Evolutionary conservation across 2,113 vertebrate species (phyloP).

Genomic region (Microtus oregoni): DNA sequence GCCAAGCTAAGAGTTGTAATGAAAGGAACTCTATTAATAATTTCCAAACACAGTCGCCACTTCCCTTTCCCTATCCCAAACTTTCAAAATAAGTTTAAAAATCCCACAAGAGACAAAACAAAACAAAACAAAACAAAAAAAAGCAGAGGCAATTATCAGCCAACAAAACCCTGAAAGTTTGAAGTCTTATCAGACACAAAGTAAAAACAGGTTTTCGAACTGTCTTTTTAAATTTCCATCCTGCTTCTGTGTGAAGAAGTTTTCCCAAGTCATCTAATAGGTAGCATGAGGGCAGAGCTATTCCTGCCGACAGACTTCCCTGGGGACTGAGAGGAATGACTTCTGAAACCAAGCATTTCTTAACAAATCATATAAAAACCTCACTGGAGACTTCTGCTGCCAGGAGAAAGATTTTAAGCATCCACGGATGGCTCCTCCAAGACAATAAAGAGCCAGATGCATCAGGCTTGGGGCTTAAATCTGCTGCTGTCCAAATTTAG

Average conservation of each 20-base stretch:
- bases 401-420: constrained; percentile 72
- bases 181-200: constrained; percentile 40
- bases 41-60: not conserved
- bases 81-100: constrained; percentile 2
- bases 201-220: constrained; percentile 45
- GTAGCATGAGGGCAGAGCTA: constrained; percentile 59
- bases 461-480: constrained; percentile 72
- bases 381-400: constrained; percentile 74
- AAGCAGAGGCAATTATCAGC: constrained; percentile 5
- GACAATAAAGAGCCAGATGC: constrained; percentile 68
- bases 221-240: constrained; percentile 63
- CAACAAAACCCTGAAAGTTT: constrained; percentile 42
- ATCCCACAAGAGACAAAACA: not conserved
- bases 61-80: not conserved
- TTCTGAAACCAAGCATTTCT: constrained; percentile 68
- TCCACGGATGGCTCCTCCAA: constrained; percentile 73
- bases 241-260: constrained; percentile 33
- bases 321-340: constrained; percentile 43
- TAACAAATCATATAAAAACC: constrained; percentile 73
- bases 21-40: not conserved
- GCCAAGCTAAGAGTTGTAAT: not conserved
- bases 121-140: not conserved
- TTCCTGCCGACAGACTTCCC: not conserved
- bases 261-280: constrained; percentile 54
- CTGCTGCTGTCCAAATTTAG: constrained; percentile 80